Base-by-base conservation (phyloP, 2,797 vertebrate genomes). In the Notolabrus celidotus region DNA sequence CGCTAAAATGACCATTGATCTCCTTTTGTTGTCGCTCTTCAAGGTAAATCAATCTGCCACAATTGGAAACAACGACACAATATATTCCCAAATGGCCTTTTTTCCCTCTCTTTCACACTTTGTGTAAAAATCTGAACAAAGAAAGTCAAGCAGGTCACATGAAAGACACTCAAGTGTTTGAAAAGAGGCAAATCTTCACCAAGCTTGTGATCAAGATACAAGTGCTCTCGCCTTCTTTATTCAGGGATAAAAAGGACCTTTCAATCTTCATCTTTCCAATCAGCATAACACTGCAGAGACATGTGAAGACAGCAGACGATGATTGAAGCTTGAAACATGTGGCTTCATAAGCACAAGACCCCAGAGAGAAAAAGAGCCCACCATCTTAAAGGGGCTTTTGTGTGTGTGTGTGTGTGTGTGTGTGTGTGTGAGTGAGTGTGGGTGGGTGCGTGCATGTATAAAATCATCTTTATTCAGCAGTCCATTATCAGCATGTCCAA, bases 391-490 rank as follows among this genome's bases (percentile, higher is more conserved):
- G 65, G 54, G 19, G 27, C 42, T 74, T 83, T 78, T 74, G 54
- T 82, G 75, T 68, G 33, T 45, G 67, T 62, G 63, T 34, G n/a
- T n/a, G n/a, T n/a, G n/a, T n/a, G n/a, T n/a, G n/a, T n/a, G n/a
- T n/a, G n/a, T n/a, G n/a, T n/a, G n/a, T n/a, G n/a, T n/a, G n/a
- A n/a, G n/a, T n/a, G n/a, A n/a, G n/a, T n/a, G n/a, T n/a, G n/a
- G n/a, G n/a, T n/a, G n/a, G n/a, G n/a, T n/a, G n/a, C n/a, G n/a
- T n/a, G n/a, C n/a, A n/a, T n/a, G n/a, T n/a, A n/a, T n/a, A 60
- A 87, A 79, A 67, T 68, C 80, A 67, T 80, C 70, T 80, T 80
- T 83, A 74, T 71, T 79, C 66, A n/a, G 19, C 29, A 22, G 70
- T 55, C 74, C 77, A 78, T 86, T 83, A 78, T 79, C 67, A 65